phyloP scores from a whole-genome alignment of 2,888 invertebrate genomes.

The Kryphioiulus occultus region DNA sequence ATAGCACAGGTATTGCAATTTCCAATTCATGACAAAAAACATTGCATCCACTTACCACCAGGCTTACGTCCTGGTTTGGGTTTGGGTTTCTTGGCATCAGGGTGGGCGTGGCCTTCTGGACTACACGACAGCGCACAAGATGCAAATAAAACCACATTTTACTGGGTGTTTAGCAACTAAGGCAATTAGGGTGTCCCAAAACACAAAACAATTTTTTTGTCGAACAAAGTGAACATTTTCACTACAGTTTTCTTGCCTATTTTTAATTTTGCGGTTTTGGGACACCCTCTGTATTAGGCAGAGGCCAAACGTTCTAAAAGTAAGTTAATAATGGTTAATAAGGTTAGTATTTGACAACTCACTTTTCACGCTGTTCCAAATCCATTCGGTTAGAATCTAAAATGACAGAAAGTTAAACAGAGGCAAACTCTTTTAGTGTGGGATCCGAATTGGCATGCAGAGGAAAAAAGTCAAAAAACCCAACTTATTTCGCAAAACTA shows the following conservation, averaged over 20 bases:
- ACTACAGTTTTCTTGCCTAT: neutral
- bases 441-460: neutral
- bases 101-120: slow-evolving; percentile 51
- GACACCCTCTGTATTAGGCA: neutral
- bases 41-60: slow-evolving; percentile 49
- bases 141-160: slow-evolving; percentile 40
- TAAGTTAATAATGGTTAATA: slow-evolving; percentile 21
- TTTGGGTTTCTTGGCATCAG: slow-evolving; percentile 35
- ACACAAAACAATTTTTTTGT: neutral
- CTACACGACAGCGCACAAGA: slow-evolving; percentile 47
- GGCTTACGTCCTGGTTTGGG: slow-evolving; percentile 49
- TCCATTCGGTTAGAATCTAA: slow-evolving; percentile 51
- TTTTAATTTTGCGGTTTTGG: neutral
- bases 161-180: neutral
- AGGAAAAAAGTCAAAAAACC: neutral
- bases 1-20: neutral
- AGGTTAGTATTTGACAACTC: neutral
- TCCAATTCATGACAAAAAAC: neutral
- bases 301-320: neutral
- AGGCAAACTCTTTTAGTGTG: neutral
- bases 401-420: slow-evolving; percentile 43
- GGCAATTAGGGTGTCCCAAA: neutral
- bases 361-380: slow-evolving; percentile 51
- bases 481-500: too few relatives aligned
- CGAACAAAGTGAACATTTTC: neutral